These are phyloP conservation scores for Tiaroga cobitis DNA, from an alignment of 2,797 vertebrate genomes.

Conservation along the genomic window DNA sequence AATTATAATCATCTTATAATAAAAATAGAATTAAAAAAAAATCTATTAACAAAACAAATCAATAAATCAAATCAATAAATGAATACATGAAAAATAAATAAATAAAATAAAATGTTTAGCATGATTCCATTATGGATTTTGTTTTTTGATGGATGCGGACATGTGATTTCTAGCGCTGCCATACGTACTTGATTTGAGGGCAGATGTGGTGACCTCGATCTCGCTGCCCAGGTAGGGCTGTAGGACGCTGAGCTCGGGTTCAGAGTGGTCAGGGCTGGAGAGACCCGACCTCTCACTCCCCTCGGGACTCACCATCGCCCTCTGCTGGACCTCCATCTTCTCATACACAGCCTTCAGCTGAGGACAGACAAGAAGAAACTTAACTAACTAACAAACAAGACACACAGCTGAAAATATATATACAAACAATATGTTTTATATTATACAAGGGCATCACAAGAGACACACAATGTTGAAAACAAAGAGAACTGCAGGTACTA, in stretches of 20 bases:
- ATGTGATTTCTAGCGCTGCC: not conserved
- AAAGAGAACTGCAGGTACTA: not conserved
- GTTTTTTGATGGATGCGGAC: not conserved
- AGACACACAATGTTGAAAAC: not conserved
- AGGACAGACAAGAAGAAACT: constrained; percentile 51
- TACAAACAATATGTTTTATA: not conserved
- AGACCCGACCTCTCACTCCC: constrained; percentile 69
- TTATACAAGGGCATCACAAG: not conserved
- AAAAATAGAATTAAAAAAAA: too few species aligned
- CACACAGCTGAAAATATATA: not conserved
- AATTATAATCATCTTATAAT: not conserved
- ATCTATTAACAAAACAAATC: too few species aligned
- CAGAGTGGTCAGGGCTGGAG: constrained; percentile 81
- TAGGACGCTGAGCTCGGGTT: constrained; percentile 78
- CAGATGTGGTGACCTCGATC: constrained; percentile 90
- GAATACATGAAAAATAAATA: not conserved
- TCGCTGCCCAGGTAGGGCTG: constrained; percentile 79
- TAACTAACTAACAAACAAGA: not conserved
- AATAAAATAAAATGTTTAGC: not conserved
- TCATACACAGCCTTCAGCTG: constrained; percentile 91
- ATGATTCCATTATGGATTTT: not conserved
- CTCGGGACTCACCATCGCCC: constrained; percentile 71
- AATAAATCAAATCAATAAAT: too few species aligned
- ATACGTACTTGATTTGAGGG: constrained; percentile 87
- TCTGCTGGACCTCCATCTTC: constrained; percentile 73